Conservation (phyloP, 2,797 vertebrate species). For the Hydrocynus forskahlii region DNA sequence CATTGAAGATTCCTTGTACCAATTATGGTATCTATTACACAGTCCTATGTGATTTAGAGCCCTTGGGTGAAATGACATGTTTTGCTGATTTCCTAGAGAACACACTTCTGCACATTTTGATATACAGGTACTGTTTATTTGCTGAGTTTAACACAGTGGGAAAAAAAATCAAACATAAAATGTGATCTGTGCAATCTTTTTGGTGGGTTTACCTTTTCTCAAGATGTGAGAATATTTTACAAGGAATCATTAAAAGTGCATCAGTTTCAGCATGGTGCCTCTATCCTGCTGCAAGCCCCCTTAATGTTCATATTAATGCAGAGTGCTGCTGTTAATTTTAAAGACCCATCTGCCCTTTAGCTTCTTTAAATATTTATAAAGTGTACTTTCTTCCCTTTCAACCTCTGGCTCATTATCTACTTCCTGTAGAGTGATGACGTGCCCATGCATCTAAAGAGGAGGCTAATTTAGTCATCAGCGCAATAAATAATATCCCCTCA, state of each 20-base stretch:
- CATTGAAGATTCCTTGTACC: too few relatives aligned
- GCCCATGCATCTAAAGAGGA: constrained; percentile 28
- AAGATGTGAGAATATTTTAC: constrained; percentile 40
- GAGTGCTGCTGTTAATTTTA: constrained; percentile 75
- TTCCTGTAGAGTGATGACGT: constrained; percentile 48
- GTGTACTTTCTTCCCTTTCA: constrained; percentile 58
- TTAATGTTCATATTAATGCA: constrained; percentile 75
- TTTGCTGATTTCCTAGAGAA: too few relatives aligned
- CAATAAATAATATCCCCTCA: neutral
- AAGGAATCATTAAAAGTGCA: constrained; percentile 73
- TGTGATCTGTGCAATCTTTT: neutral
- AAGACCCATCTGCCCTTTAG: constrained; percentile 76
- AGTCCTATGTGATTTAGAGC: too few relatives aligned
- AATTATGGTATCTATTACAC: too few relatives aligned
- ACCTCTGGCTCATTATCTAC: constrained; percentile 41
- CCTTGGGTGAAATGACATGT: too few relatives aligned
- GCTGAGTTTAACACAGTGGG: too few relatives aligned
- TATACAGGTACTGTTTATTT: too few relatives aligned
- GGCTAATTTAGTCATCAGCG: constrained; percentile 34
- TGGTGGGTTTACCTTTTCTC: neutral
- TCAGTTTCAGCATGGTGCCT: constrained; percentile 62
- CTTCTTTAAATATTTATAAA: constrained; percentile 79
- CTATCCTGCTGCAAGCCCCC: constrained; percentile 56
- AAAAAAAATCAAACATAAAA: too few relatives aligned
- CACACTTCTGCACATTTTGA: too few relatives aligned